Percentiles rank a stretch among this genome's conserved stretches.
Conservation (phyloP, 2,113 vertebrate genomes). For the Myrmophylax atrothorax region DNA sequence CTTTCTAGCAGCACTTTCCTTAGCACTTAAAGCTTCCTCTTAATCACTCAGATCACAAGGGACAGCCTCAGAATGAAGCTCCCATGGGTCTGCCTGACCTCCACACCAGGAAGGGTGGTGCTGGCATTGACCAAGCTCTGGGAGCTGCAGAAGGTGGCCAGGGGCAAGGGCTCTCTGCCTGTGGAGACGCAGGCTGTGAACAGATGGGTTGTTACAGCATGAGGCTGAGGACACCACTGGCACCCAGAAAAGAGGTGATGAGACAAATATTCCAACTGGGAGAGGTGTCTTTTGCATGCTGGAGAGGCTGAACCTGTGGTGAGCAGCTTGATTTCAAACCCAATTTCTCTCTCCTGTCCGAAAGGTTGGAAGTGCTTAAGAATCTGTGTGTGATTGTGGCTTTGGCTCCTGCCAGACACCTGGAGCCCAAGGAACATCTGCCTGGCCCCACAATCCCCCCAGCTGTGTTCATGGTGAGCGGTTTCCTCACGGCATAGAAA, state of each 20-base stretch:
- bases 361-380: neutral
- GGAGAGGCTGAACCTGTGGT: neutral
- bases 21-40: neutral
- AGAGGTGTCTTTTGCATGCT: neutral
- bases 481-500: neutral
- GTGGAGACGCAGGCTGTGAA: accelerated
- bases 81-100: neutral
- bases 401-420: neutral
- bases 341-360: neutral
- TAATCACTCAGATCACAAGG: neutral
- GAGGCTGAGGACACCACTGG: neutral
- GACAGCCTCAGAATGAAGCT: neutral
- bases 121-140: accelerated
- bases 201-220: neutral
- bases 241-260: neutral
- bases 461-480: accelerated
- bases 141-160: neutral
- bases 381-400: accelerated
- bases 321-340: neutral
- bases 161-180: neutral
- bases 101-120: neutral
- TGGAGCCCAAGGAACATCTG: neutral
- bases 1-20: neutral
- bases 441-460: neutral
- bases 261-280: neutral